phyloP scores from a whole-genome alignment of 2,888 invertebrate genomes.

The Clitarchus hookeri region DNA sequence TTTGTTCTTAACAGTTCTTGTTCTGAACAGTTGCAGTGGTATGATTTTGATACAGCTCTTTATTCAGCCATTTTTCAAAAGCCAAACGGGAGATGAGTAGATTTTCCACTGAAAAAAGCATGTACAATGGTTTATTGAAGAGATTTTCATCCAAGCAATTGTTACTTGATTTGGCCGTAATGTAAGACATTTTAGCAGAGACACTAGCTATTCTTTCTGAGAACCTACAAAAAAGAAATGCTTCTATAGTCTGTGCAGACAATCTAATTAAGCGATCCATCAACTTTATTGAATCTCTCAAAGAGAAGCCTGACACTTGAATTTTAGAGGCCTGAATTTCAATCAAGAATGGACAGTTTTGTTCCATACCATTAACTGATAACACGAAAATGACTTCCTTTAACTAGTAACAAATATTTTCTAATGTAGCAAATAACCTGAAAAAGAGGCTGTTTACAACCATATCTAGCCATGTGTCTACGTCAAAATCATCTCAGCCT shows the following conservation, averaged over 20 bases:
- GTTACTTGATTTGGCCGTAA: constrained; percentile 10
- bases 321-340: constrained; percentile 25
- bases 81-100: not conserved
- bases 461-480: not conserved
- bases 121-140: constrained; percentile 16
- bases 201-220: constrained; percentile 15
- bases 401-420: constrained; percentile 26
- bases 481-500: not conserved
- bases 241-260: not conserved
- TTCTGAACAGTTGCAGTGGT: not conserved
- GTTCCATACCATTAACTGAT: constrained; percentile 26
- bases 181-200: constrained; percentile 16
- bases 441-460: constrained; percentile 18
- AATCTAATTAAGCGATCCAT: constrained; percentile 27
- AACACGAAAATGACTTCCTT: constrained; percentile 12
- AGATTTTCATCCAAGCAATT: not conserved
- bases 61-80: constrained; percentile 19
- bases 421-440: constrained; percentile 23
- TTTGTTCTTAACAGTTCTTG: too few species aligned
- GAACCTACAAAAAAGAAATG: constrained; percentile 12
- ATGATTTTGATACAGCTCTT: constrained; percentile 12
- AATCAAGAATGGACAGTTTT: constrained; percentile 25
- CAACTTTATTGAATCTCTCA: constrained; percentile 29
- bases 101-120: not conserved
- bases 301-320: constrained; percentile 21